Evolutionary conservation across 2,888 invertebrate genomes (phyloP), one percentile per base, ranked within the genome.

Genomic region (Cheilosia soror): DNA sequence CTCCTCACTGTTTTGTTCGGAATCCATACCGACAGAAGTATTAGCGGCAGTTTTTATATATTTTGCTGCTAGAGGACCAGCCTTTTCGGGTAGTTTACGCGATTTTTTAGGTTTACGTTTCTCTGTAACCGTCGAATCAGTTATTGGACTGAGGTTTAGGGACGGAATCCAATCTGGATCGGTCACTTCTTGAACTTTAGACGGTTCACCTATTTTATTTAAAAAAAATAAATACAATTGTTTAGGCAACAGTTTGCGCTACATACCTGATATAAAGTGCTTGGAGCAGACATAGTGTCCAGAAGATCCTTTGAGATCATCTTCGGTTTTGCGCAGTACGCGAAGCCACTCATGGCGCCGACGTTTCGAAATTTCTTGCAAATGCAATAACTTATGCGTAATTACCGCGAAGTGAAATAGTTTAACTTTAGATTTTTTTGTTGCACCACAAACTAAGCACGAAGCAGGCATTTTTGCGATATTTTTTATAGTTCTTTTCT

Each of bases 141-240:
- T 33, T n/a, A 5, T 2, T 20, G 55, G 25, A 4, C 11, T 37
- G n/a, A 72, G 29, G n/a, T 72, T 62, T 9, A 25, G 62, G 2
- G 72, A 53, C 2, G 72, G 72, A 31, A 72, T 29, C 72, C 72
- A 72, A 11, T 72, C 72, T 1, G 53, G 62, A 15, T 72, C 27
- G 1, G 53, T 53, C 0, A 62, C 29, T 4, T 53, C 40, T 53
- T 62, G 72, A 20, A 62, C 25, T 72, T 72, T 72, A 4, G 62
- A 15, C 3, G 62, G 72, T n/a, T 53, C 29, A 42, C 62, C 72
- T 72, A 15, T 0, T 5, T 29, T 2, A 15, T 4, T n/a, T n/a
- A n/a, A n/a, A n/a, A n/a, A n/a, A n/a, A 37, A 37, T 37, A 11
- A 37, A 11, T 11, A 4, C 11, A 37, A 11, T 37, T 11, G 37